A percentile compares a stretch with the other conserved stretches of the same genome.
phyloP scores from a whole-genome alignment of 2,113 vertebrate species.

The Rhizomys pruinosus region DNA sequence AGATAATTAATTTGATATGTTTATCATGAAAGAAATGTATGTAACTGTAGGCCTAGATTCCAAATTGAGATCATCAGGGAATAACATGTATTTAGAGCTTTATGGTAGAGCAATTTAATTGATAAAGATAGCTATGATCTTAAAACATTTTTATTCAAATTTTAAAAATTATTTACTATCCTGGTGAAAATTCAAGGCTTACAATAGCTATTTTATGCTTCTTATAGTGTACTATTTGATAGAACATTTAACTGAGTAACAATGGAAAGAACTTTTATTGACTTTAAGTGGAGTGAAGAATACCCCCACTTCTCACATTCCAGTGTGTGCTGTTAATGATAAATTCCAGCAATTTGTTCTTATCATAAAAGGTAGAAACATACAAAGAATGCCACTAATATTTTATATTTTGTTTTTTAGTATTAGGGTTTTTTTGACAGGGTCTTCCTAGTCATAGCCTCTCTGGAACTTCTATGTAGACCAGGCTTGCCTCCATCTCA shows the following conservation, averaged over 20 bases:
- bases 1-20: background rate
- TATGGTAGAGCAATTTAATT: conserved; percentile 35
- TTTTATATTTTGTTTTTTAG: conserved; percentile 40
- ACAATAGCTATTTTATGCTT: background rate
- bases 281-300: background rate
- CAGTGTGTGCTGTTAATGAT: conserved; percentile 7
- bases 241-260: conserved; percentile 4
- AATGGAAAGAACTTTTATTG: conserved; percentile 16
- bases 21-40: background rate
- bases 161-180: conserved; percentile 14
- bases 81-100: background rate
- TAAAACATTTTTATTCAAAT: conserved; percentile 34
- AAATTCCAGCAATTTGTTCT: background rate
- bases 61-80: background rate
- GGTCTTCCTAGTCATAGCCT: no score
- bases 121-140: background rate
- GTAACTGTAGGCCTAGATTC: background rate
- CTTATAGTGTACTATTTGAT: background rate
- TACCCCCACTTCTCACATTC: background rate
- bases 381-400: background rate
- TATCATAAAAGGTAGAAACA: background rate
- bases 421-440: no score
- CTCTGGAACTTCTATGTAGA: no score
- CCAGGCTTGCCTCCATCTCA: no score
- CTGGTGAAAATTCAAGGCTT: background rate